Evolutionary conservation across 2,888 invertebrate species (phyloP).

Genomic region (Orthosia gothica): DNA sequence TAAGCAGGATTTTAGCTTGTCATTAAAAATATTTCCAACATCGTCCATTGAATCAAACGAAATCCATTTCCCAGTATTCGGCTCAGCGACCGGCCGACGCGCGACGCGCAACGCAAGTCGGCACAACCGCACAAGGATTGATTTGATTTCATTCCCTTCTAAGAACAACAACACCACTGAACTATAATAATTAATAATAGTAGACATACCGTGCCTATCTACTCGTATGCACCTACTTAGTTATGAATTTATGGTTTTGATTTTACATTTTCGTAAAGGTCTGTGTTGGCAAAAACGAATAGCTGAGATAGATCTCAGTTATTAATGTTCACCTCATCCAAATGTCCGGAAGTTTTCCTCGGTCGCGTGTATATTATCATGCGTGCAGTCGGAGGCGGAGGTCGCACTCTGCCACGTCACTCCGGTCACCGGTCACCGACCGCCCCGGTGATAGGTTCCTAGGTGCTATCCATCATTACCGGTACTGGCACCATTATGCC

Average conservation of each 20-base stretch:
- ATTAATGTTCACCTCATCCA: too few relatives aligned
- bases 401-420: neutral
- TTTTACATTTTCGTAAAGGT: neutral
- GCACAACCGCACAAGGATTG: too few relatives aligned
- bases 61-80: constrained; percentile 27
- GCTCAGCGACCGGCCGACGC: neutral
- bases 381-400: neutral
- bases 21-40: constrained; percentile 16
- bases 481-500: neutral
- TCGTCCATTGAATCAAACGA: constrained; percentile 1
- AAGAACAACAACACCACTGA: constrained; percentile 2
- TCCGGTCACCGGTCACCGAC: neutral
- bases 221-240: neutral
- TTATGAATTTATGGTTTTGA: neutral
- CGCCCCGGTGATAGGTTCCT: neutral
- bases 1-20: constrained; percentile 26
- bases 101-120: neutral
- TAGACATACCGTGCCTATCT: neutral
- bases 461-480: neutral
- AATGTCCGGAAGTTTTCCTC: neutral
- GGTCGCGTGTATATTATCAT: neutral
- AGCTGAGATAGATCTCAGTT: neutral
- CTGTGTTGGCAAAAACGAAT: neutral
- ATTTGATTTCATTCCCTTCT: neutral
- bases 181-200: neutral